Evolutionary conservation across 2,113 vertebrate genomes (phyloP).

Genomic region (Pachyramphus minor): DNA sequence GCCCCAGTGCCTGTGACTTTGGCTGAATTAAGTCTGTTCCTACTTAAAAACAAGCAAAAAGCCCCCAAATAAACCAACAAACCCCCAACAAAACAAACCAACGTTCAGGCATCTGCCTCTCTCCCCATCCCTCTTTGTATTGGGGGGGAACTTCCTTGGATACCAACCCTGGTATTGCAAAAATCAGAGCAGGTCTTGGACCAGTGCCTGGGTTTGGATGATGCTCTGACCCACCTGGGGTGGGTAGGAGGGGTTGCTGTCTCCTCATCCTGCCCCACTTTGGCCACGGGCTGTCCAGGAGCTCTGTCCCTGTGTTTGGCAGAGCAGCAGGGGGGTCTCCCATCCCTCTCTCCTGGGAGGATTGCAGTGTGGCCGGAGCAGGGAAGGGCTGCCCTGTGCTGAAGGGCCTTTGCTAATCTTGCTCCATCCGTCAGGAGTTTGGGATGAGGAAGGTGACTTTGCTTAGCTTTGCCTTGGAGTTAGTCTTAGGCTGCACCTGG

Average conservation of each 20-base stretch:
- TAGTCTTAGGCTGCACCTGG: neutral
- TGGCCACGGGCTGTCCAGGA: neutral
- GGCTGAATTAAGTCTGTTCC: neutral
- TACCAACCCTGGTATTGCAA: neutral
- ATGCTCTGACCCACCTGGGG: neutral
- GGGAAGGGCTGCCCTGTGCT: neutral
- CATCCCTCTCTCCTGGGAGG: neutral
- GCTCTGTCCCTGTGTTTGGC: neutral
- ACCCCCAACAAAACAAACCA: neutral
- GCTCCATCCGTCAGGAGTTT: neutral
- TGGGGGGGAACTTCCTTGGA: neutral
- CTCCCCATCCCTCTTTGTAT: neutral
- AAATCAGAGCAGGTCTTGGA: neutral
- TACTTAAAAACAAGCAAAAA: neutral
- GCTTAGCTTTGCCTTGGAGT: neutral
- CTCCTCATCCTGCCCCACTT: neutral
- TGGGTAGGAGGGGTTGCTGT: neutral
- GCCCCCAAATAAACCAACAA: neutral
- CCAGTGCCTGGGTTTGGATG: neutral
- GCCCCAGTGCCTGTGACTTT: neutral
- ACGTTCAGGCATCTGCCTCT: neutral
- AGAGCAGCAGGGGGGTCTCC: neutral
- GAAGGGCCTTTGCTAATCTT: neutral
- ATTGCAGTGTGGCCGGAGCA: neutral
- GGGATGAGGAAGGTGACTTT: neutral